Evolutionary conservation across 53 echinoderm and acorn worm species (phyloP), one percentile per base, ranked within the genome.

Genomic region (Pentamera pediparva): DNA sequence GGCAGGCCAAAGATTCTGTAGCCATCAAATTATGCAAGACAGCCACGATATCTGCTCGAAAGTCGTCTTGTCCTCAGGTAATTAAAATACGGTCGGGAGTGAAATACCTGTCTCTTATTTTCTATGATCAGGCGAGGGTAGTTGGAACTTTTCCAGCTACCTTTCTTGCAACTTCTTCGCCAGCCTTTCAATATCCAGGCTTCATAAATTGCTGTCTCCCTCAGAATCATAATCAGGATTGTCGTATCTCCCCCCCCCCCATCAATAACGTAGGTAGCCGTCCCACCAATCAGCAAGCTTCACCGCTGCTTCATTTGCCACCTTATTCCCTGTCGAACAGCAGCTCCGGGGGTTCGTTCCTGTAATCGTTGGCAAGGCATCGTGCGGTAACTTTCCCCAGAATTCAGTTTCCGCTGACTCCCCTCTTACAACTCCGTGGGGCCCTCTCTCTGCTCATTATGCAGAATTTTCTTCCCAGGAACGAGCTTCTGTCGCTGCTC

Each of bases 381-480:
- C 28, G 24, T 22, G 25, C 25, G 20, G 65, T 65, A 65, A 65
- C 27, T 65, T 41, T 65, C 37, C 39, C 65, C 41, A 39, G 37
- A 41, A 40, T 38, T 65, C 40, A 35, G 15, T 35, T 26, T 19
- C 38, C 20, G 22, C 39, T 35, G 17, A 26, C 40, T 65, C 39
- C 65, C 65, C 39, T 37, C 39, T 26, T n/a, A n/a, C n/a, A n/a
- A n/a, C n/a, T 41, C 20, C 39, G 37, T 37, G 65, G 37, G 65
- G 65, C 65, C 65, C 65, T 38, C 65, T 41, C 65, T 38, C 15
- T 38, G 65, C 65, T 65, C 65, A 65, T 65, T 65, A 65, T 65
- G 65, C 65, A 39, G 65, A 65, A 65, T 65, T 65, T 65, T 38
- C 39, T 25, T 55, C 55, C 17, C 55, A 55, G 24, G 10, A 55